Evolutionary conservation across 2,797 vertebrate genomes (phyloP).

Genomic region (Denticeps clupeoides): DNA sequence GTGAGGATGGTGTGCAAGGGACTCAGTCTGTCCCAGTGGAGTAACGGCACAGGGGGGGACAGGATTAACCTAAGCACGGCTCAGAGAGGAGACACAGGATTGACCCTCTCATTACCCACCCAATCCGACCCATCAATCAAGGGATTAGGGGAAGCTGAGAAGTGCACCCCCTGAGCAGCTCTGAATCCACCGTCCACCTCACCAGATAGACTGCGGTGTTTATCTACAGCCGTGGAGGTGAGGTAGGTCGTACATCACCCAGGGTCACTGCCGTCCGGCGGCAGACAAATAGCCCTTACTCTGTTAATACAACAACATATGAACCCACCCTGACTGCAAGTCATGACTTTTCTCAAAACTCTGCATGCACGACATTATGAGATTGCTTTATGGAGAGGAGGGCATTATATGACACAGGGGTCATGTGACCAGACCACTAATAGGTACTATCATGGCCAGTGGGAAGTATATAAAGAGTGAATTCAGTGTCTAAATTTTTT

Average conservation of each 20-base stretch:
- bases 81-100: conserved; percentile 34
- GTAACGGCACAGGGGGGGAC: neutral
- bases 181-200: conserved; percentile 6
- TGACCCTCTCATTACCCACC: conserved; percentile 38
- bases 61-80: conserved; percentile 16
- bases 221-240: conserved; percentile 12
- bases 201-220: conserved; percentile 6
- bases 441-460: too few species aligned
- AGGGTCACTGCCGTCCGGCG: conserved; percentile 17
- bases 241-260: conserved; percentile 19
- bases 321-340: too few species aligned
- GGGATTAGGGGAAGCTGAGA: conserved; percentile 27
- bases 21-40: neutral
- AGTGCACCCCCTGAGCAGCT: conserved; percentile 1
- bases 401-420: too few species aligned
- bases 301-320: too few species aligned
- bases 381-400: too few species aligned
- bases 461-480: too few species aligned
- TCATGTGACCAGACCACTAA: too few species aligned
- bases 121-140: conserved; percentile 50
- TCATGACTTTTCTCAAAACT: too few species aligned
- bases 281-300: too few species aligned
- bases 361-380: too few species aligned
- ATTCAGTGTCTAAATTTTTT: too few species aligned
- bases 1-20: neutral